Conservation (phyloP, 2,113 vertebrate genomes). For the Campylorhamphus procurvoides region DNA sequence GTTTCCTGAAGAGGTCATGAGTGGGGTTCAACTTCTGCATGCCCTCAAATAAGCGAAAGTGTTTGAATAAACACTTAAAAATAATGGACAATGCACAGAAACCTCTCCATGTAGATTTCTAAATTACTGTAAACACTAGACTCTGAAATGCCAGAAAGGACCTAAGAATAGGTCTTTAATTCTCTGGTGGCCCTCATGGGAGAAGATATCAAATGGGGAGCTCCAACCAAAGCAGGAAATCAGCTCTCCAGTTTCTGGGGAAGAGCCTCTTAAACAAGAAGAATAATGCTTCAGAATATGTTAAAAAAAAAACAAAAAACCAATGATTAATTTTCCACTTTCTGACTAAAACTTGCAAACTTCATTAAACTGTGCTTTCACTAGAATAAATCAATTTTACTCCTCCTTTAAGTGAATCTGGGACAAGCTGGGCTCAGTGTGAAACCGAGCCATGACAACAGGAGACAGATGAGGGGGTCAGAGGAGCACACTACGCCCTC, state of each 20-base stretch:
- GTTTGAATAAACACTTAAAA: not conserved
- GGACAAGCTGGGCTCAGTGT: not conserved
- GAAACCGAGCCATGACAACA: not conserved
- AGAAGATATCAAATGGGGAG: not conserved
- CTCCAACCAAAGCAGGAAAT: not conserved
- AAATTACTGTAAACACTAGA: not conserved
- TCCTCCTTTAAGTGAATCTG: not conserved
- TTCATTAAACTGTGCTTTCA: not conserved
- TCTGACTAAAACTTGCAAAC: not conserved
- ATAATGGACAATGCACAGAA: not conserved
- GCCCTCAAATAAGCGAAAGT: not conserved
- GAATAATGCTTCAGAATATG: not conserved
- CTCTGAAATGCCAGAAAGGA: not conserved
- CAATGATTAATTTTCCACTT: not conserved
- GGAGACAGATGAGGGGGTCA: not conserved
- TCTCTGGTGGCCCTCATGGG: not conserved
- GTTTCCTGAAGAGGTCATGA: not conserved
- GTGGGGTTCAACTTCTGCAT: not conserved
- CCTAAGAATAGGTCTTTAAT: not conserved
- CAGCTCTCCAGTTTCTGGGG: not conserved
- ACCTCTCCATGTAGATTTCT: not conserved
- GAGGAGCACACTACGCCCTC: rapidly evolving
- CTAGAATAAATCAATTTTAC: not conserved
- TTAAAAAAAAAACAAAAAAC: too few relatives aligned
- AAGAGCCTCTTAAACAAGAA: not conserved